Evolutionary conservation across 2,888 invertebrate genomes (phyloP), one percentile per base, ranked within the genome.

Genomic region (Hirtodrosophila histrioides): DNA sequence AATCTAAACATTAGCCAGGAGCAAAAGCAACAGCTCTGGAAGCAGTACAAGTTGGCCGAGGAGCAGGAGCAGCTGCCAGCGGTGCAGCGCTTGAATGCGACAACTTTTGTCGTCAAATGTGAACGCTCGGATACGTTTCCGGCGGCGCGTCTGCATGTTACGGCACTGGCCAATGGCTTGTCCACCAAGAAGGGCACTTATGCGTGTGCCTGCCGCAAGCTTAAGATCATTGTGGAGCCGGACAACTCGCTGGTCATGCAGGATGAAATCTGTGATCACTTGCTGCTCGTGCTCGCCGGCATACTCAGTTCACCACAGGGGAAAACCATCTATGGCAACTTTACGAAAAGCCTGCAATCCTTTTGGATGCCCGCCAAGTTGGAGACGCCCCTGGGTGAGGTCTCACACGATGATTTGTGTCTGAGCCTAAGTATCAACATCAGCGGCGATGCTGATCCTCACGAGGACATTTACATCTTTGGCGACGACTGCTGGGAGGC

Each of bases 241-340:
- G 90, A 91, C 36, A 90, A 91, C 33, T 90, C 90, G 0, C 82
- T 91, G 4, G 86, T 89, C 1, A 80, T 91, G 80, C 89, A 90
- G 67, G 90, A 91, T 36, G 90, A 91, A 64, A 87, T 90, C n/a
- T 92, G 92, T 68, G 91, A 91, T 65, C 92, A 92, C 78, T 62
- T 91, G 58, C 53, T 91, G 39, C 69, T 91, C 3, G 81, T 92
- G 5, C 60, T 91, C 3, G 90, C 91, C 0, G 91, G 88, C 0
- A 83, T 92, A 12, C 69, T 92, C 0, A 91, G 89, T 53, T 88
- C 82, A 2, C 76, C 85, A 0, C 75, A 86, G 3, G 79, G 85
- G 9, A 88, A 89, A 45, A 71, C 78, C 0, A 62, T 88, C 0
- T 91, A 89, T 58, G 85, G 86, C 4, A 88, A 88, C 36, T 91